phyloP scores from a whole-genome alignment of 2,888 invertebrate species.

The Cyclophora albipunctata region DNA sequence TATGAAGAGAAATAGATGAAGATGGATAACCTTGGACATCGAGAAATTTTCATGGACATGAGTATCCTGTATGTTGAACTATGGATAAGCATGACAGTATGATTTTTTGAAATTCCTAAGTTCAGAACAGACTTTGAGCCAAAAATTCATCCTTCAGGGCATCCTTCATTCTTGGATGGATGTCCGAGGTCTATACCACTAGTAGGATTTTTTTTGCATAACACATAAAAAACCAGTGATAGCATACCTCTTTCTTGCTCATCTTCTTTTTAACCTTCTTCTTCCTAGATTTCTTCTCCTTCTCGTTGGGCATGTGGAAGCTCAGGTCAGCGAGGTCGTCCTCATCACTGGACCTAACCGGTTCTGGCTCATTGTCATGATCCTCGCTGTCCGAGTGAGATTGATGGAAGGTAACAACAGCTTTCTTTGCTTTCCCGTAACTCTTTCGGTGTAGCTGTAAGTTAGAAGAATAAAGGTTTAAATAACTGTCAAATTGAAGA shows the following conservation, averaged over 20 bases:
- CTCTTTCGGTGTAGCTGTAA: constrained; percentile 58
- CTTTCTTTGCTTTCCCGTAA: constrained; percentile 56
- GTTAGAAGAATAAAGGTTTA: not conserved
- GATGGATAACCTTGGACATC: not conserved
- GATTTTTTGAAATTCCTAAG: too few species aligned
- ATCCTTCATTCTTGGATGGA: too few species aligned
- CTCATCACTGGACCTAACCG: constrained; percentile 35
- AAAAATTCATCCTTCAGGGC: too few species aligned
- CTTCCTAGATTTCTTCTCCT: constrained; percentile 39
- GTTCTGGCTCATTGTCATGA: constrained; percentile 14
- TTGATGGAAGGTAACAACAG: constrained; percentile 41
- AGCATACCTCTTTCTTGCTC: constrained; percentile 58
- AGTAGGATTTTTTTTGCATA: too few species aligned
- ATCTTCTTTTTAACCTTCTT: constrained; percentile 39
- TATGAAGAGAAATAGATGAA: not conserved
- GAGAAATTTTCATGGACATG: too few species aligned
- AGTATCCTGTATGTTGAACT: too few species aligned
- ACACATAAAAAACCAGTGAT: too few species aligned
- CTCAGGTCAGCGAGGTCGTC: constrained; percentile 51
- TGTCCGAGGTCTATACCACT: too few species aligned
- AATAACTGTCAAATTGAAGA: too few species aligned
- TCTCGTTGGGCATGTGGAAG: constrained; percentile 44
- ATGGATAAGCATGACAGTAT: too few species aligned
- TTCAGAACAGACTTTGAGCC: too few species aligned
- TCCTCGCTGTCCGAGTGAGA: constrained; percentile 36